Evolutionary conservation across 2,888 invertebrate genomes (phyloP), one percentile per base, ranked within the genome.

Genomic region (Sarcophaga subvicina): DNA sequence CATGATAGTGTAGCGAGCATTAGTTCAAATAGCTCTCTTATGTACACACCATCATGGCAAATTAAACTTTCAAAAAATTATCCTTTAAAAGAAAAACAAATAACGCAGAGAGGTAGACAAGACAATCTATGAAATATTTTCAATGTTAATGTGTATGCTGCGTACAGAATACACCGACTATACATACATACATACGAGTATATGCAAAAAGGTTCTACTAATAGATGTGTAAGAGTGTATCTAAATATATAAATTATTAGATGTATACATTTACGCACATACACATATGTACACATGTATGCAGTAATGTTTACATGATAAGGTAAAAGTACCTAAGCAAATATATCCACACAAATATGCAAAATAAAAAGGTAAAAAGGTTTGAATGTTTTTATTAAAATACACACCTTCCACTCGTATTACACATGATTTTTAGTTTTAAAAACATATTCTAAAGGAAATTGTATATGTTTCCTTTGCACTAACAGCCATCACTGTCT

Each of bases 141-240:
- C 37, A 37, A 37, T 37, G 37, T 10, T 37, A 37, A 37, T 37
- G 37, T 37, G 37, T 37, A 37, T 37, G 37, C 37, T 37, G 37
- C 37, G 37, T 37, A 37, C 37, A 37, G 37, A 37, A 37, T 10
- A 37, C 37, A 37, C 10, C 8, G 37, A 37, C 37, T 37, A 37
- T 37, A 37, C 37, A 37, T 37, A 37, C 37, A 37, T 37, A 37
- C 6, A 6, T 37, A 25, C 4, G 25, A 1, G 4, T 85, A 82
- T 80, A 83, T 80, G 59, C 80, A 72, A 69, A 76, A 77, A 80
- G 76, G 83, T 83, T 86, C 71, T 77, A 37, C 37, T 8, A 69
- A 83, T 72, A 59, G 69, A 86, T 80, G 67, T 37, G 37, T 10
- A 37, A 77, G 25, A 47, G 22, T 14, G 37, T 8, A 20, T 64